Percentiles rank a stretch among this genome's conserved stretches.
phyloP scores from a whole-genome alignment of 2,888 invertebrate species.

The Drosophila mayaguana region DNA sequence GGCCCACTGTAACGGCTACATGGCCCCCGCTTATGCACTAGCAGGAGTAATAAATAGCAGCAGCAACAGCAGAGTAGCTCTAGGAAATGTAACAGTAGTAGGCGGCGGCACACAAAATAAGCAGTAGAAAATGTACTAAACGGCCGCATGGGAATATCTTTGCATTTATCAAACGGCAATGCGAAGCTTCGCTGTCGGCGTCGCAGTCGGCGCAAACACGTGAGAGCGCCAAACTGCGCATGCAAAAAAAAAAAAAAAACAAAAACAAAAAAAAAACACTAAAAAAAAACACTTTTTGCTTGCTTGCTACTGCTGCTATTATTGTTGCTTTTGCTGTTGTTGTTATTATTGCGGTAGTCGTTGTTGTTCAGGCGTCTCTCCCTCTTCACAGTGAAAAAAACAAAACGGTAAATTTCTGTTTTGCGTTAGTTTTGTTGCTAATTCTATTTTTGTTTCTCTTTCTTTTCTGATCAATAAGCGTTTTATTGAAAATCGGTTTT shows the following conservation, averaged over 20 bases:
- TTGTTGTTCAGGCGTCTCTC: constrained; percentile 27
- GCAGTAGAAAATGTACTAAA: constrained; percentile 66
- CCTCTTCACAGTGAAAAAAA: constrained; percentile 4
- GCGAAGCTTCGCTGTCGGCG: constrained; percentile 31
- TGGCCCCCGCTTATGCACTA: constrained; percentile 19
- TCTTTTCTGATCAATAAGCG: constrained; percentile 1
- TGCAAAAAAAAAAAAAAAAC: constrained; percentile 43
- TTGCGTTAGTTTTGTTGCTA: constrained; percentile 12
- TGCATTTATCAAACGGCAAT: constrained; percentile 64
- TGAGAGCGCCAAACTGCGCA: constrained; percentile 67
- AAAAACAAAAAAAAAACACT: constrained; percentile 24
- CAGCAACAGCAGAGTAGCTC: constrained; percentile 3
- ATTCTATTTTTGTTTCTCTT: too few species aligned
- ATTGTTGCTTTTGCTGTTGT: constrained; percentile 25
- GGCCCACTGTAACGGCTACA: constrained; percentile 48
- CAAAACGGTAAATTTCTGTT: constrained; percentile 42
- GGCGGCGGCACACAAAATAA: constrained; percentile 61
- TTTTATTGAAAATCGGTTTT: constrained; percentile 30
- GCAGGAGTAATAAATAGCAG: constrained; percentile 3
- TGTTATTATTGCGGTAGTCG: constrained; percentile 47
- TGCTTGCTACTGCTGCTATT: constrained; percentile 21
- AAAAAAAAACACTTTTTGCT: constrained; percentile 52
- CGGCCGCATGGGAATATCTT: constrained; percentile 76
- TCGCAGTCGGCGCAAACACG: constrained; percentile 65
- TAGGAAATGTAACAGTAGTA: constrained; percentile 49